phyloP scores from a whole-genome alignment of 2,888 invertebrate species.

The Brenthis hecate region DNA sequence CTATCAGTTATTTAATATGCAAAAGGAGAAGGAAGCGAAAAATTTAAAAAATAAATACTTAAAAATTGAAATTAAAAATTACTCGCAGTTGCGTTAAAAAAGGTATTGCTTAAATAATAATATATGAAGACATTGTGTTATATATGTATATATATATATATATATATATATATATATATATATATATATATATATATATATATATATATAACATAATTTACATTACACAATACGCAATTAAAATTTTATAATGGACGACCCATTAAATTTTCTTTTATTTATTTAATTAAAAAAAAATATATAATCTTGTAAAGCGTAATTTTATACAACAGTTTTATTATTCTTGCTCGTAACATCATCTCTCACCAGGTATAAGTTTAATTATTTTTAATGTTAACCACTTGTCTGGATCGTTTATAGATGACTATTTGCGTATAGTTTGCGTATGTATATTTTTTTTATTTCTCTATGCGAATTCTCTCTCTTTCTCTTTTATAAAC shows the following conservation, averaged over 20 bases:
- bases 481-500: too few relatives aligned
- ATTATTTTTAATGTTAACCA: conserved; percentile 13
- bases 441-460: not conserved
- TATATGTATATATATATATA: too few relatives aligned
- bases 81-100: too few relatives aligned
- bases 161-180: too few relatives aligned
- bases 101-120: too few relatives aligned
- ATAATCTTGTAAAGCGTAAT: conserved; percentile 14
- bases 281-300: conserved; percentile 10
- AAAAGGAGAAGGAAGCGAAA: too few relatives aligned
- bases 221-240: not conserved
- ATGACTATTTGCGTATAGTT: not conserved
- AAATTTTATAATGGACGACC: not conserved
- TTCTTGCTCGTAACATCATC: conserved; percentile 8
- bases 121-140: too few relatives aligned
- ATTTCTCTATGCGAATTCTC: not conserved
- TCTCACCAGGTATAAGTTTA: conserved; percentile 8
- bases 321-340: conserved; percentile 15
- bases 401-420: not conserved
- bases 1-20: too few relatives aligned
- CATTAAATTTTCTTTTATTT: not conserved
- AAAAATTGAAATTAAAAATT: too few relatives aligned
- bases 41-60: too few relatives aligned
- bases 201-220: too few relatives aligned
- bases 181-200: too few relatives aligned